Base-by-base conservation (phyloP, 2,797 vertebrate genomes). In the Phataginus tetradactyla region DNA sequence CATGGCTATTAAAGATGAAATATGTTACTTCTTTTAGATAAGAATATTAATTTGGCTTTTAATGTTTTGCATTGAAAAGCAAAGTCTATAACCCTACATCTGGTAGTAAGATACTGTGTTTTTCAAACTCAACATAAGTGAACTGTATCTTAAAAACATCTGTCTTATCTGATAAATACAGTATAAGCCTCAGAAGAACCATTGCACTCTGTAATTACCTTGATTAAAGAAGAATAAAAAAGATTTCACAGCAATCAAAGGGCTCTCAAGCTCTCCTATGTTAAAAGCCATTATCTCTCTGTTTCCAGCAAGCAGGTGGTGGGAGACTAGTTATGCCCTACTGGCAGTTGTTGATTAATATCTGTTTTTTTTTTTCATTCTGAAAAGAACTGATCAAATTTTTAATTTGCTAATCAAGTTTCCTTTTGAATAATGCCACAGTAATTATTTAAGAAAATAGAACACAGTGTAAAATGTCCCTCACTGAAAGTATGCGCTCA, bases 271-370 rank as follows among this genome's bases (percentile, higher is more conserved):
- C 93, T 98, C 91, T 86, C 89, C 90, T 80, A 53, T 71, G 90
- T 94, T 96, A 95, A 95, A 93, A 96, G 88, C 97, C 42, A 91
- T 97, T 97, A 96, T 97, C 97, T 98, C 83, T 74, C 68, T 68
- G 86, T 86, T 98, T 98, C 86, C 93, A 97, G 42, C 8, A 3
- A 91, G 93, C 98, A 98, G 98, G 97, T 98, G 97, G 95, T 97
- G 51, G 93, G 87, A 96, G 90, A 94, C 95, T 96, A 96, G 97
- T 93, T 96, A 96, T 98, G 86, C 86, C 98, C 97, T 85, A 95
- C 97, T 97, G 95, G 98, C 14, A 72, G 93, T 90, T 94, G 98
- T 98, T 98, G 98, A 98, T 99, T 98, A 98, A 97, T 98, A 97
- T 88, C 91, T 97, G 81, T 74, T 45, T 75, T 13, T 96, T 13